A percentile compares a stretch with the other conserved stretches of the same genome.
phyloP scores from a whole-genome alignment of 2,888 invertebrate genomes.

The Serripes groenlandicus region DNA sequence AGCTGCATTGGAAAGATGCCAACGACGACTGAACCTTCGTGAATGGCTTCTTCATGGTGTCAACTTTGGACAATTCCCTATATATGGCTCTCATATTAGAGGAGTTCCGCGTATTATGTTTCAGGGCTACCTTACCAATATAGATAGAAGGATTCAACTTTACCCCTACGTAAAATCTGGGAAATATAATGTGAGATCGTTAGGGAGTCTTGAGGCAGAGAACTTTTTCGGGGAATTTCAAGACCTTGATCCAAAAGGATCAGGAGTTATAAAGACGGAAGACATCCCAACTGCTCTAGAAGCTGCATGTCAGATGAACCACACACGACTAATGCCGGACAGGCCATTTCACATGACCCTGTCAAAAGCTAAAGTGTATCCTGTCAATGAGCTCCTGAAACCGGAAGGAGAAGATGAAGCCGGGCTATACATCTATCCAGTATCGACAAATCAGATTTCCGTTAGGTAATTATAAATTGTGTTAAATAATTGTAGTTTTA shows the following conservation, averaged over 20 bases:
- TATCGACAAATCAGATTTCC: neutral
- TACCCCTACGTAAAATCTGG: neutral
- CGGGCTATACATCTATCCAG: neutral
- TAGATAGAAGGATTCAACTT: constrained; percentile 43
- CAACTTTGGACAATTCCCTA: neutral
- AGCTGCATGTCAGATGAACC: constrained; percentile 38
- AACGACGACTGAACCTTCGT: constrained; percentile 24
- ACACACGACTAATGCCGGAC: constrained; percentile 15
- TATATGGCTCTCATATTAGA: constrained; percentile 29
- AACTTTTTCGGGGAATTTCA: constrained; percentile 54
- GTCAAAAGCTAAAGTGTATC: constrained; percentile 48
- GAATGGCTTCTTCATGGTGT: constrained; percentile 26
- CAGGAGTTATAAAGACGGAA: constrained; percentile 51
- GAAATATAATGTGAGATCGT: constrained; percentile 39
- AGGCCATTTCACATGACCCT: constrained; percentile 43
- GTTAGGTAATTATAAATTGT: too few species aligned
- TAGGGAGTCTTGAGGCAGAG: constrained; percentile 38
- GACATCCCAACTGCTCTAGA: constrained; percentile 37
- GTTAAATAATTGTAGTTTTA: too few species aligned
- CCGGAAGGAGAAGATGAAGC: neutral
- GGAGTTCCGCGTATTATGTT: constrained; percentile 54
- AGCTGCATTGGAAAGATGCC: constrained; percentile 5
- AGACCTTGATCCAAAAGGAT: constrained; percentile 52
- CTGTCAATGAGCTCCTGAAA: constrained; percentile 21
- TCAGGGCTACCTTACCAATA: constrained; percentile 47